These are phyloP conservation scores for Atta cephalotes DNA, from an alignment of 1,140 invertebrate species.

Conservation along the genomic window DNA sequence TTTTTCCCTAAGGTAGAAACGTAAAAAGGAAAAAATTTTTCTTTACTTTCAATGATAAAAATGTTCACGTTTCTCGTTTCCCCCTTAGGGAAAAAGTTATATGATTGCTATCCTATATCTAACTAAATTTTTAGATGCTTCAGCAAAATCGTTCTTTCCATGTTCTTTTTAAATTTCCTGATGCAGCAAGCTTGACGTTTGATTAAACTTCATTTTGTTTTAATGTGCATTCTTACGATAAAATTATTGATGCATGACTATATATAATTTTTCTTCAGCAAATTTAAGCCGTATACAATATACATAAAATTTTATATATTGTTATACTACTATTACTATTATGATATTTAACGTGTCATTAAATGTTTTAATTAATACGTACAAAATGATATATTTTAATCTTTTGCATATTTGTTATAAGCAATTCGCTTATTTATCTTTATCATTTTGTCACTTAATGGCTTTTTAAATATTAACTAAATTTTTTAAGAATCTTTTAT, in stretches of 20 bases:
- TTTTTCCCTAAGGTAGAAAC: too few relatives aligned
- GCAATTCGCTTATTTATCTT: constrained; percentile 28
- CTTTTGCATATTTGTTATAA: not conserved
- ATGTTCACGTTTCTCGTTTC: too few relatives aligned
- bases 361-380: constrained; percentile 26
- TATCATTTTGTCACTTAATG: constrained; percentile 9
- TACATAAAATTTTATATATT: not conserved
- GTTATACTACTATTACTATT: not conserved
- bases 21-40: too few relatives aligned
- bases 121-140: too few relatives aligned
- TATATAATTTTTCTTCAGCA: not conserved
- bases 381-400: constrained; percentile 1
- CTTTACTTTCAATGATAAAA: too few relatives aligned
- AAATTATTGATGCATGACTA: not conserved
- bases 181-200: not conserved
- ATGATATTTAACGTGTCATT: not conserved
- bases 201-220: constrained; percentile 12
- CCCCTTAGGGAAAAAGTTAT: too few relatives aligned
- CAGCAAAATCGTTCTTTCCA: too few relatives aligned
- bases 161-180: not conserved
- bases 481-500: not conserved
- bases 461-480: not conserved
- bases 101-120: too few relatives aligned
- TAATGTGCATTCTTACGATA: not conserved
- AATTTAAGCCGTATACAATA: not conserved